Conservation (phyloP, 2,888 invertebrate genomes). For the Ariolimax columbianus region DNA sequence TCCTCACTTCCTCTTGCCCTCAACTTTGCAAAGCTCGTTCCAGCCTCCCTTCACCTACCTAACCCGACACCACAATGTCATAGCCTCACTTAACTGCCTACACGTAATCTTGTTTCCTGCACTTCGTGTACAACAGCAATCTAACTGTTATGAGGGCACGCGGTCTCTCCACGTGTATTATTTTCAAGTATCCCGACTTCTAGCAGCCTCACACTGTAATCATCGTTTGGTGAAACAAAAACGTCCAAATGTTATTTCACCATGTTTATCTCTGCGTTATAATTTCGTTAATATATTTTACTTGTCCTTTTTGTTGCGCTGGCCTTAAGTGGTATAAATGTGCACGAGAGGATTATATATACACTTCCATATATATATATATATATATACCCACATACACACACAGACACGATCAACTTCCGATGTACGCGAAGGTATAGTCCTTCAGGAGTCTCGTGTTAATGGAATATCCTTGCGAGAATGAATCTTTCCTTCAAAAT, state of each 20-base stretch:
- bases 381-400: no score
- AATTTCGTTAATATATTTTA: background rate
- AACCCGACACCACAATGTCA: background rate
- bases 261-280: background rate
- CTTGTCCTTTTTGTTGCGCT: background rate
- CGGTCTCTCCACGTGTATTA: background rate
- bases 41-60: background rate
- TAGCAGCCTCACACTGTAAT: background rate
- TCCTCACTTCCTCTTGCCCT: background rate
- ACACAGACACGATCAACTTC: no score
- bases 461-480: no score
- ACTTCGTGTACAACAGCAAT: background rate
- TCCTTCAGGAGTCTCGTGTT: no score
- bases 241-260: background rate
- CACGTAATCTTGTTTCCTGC: background rate
- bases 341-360: no score
- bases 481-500: no score
- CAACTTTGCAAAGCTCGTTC: background rate
- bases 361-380: no score
- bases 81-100: background rate
- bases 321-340: no score
- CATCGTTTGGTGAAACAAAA: background rate
- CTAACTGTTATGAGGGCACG: background rate
- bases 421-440: no score
- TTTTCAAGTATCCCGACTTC: background rate